Conservation (phyloP, 2,113 vertebrate species). For the Terrapene triunguis region DNA sequence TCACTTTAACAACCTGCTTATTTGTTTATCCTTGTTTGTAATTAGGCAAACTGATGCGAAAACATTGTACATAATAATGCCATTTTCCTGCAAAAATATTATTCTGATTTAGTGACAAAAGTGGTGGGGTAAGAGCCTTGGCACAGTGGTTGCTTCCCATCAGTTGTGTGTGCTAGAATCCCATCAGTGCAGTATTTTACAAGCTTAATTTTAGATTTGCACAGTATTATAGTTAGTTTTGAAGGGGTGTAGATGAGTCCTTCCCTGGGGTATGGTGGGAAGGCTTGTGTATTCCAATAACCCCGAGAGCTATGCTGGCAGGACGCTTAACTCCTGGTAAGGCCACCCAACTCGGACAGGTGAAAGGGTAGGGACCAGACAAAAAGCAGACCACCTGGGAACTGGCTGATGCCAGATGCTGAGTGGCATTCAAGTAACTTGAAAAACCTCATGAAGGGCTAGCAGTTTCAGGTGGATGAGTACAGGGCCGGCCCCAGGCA, state of each 20-base stretch:
- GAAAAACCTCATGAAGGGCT: too few relatives aligned
- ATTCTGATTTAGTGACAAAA: neutral
- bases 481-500: too few relatives aligned
- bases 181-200: neutral
- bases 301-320: too few relatives aligned
- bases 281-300: too few relatives aligned
- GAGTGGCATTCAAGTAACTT: too few relatives aligned
- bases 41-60: neutral
- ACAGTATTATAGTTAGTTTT: neutral
- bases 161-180: neutral
- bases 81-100: neutral
- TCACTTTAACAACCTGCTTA: neutral
- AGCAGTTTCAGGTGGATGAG: too few relatives aligned
- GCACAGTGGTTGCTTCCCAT: neutral
- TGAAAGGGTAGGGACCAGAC: too few relatives aligned
- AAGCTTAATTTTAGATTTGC: neutral
- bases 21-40: neutral
- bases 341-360: too few relatives aligned
- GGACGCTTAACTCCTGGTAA: too few relatives aligned
- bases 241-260: neutral
- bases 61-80: neutral
- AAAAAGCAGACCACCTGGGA: too few relatives aligned
- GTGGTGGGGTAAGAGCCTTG: neutral
- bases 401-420: too few relatives aligned
- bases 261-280: too few relatives aligned